Percentiles rank a stretch among this genome's conserved stretches.
Conservation (phyloP, 2,113 vertebrate species). For the Bambusicola thoracicus region DNA sequence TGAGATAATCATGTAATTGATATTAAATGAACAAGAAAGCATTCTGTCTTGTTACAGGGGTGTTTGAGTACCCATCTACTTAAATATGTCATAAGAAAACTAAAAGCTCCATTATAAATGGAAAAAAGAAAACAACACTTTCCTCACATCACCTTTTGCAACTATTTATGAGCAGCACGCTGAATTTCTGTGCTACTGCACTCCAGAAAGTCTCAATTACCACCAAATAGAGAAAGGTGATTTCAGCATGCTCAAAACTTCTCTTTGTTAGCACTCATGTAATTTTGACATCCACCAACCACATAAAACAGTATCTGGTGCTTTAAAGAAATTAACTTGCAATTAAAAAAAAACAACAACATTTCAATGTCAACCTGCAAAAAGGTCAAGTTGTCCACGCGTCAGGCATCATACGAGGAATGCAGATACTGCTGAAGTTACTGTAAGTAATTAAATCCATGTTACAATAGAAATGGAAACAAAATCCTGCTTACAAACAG, state of each 20-base stretch:
- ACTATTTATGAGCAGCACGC: neutral
- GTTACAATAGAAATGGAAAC: neutral
- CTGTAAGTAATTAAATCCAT: neutral
- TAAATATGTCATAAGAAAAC: neutral
- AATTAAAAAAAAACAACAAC: neutral
- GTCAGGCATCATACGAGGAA: neutral
- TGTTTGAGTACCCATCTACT: neutral
- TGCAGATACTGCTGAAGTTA: neutral
- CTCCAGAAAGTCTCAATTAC: neutral
- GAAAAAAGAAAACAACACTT: neutral
- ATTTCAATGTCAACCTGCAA: neutral
- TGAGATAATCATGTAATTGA: neutral
- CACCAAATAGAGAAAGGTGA: neutral
- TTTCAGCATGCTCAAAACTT: neutral
- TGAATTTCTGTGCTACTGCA: neutral
- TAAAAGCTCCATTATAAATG: neutral
- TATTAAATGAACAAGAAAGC: neutral
- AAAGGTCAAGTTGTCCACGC: neutral
- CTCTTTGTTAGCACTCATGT: neutral
- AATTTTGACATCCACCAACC: neutral
- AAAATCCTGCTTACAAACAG: neutral
- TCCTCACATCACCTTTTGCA: neutral
- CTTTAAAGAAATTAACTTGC: neutral
- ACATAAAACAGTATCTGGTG: neutral
- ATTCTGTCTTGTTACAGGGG: neutral